Evolutionary conservation across 2,797 vertebrate species (phyloP).

Genomic region (Danio albolineatus): DNA sequence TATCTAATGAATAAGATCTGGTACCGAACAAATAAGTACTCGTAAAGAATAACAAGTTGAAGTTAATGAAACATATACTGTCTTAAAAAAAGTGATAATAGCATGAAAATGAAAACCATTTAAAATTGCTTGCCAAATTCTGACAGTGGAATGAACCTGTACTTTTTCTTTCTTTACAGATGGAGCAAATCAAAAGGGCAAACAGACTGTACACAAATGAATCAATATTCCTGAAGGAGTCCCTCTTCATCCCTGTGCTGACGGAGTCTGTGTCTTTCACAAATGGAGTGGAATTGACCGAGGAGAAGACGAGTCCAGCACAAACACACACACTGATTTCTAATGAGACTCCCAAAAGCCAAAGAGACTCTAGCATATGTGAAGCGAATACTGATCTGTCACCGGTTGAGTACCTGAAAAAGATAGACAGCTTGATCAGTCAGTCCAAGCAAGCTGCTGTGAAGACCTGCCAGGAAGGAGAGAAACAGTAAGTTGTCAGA

Average conservation of each 20-base stretch:
- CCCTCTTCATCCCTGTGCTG: conserved; percentile 84
- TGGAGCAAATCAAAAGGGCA: conserved; percentile 90
- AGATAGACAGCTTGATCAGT: conserved; percentile 85
- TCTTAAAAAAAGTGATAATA: too few relatives aligned
- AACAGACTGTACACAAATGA: conserved; percentile 94
- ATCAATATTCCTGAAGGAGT: conserved; percentile 91
- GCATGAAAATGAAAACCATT: too few relatives aligned
- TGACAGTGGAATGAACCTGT: too few relatives aligned
- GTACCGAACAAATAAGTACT: too few relatives aligned
- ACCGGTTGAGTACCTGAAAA: conserved; percentile 85
- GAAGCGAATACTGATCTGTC: conserved; percentile 71
- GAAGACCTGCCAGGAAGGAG: conserved; percentile 74
- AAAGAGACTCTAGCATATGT: conserved; percentile 31
- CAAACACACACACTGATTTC: conserved; percentile 14
- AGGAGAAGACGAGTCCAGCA: conserved; percentile 46
- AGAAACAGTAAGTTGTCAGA: conserved; percentile 73
- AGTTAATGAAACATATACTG: too few relatives aligned
- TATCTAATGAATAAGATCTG: too few relatives aligned
- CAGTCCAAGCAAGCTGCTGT: conserved; percentile 86
- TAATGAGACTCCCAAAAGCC: conserved; percentile 47
- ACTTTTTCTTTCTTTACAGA: conserved; percentile 75
- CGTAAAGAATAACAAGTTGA: too few relatives aligned
- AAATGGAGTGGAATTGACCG: conserved; percentile 61
- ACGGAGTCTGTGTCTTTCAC: conserved; percentile 66
- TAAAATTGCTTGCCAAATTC: too few relatives aligned